Evolutionary conservation across 2,113 vertebrate genomes (phyloP), one percentile per base, ranked within the genome.

Genomic region (Neolamprologus sp.): DNA sequence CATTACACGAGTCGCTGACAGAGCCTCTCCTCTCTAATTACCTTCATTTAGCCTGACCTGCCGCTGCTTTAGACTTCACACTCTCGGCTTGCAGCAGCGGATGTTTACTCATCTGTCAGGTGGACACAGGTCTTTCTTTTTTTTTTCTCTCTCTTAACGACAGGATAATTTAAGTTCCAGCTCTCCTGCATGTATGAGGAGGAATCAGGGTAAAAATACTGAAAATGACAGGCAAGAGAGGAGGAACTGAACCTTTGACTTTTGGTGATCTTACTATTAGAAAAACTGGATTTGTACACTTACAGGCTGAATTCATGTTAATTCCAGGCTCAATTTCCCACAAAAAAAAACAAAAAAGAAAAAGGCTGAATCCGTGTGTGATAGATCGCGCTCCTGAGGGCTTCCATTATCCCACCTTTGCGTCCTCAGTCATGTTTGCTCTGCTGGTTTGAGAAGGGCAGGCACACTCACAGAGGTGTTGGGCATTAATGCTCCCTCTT

Each of bases 11-110:
- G 87, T 17, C 35, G 49, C 86, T 82, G 75, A 63, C 80, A 57
- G 40, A 83, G 51, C 55, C 23, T 40, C 65, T 86, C 55, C 19
- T 35, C 42, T 53, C 80, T 93, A 89, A 93, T 93, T 91, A 91
- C 58, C 55, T 65, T 79, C 73, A 54, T 83, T 40, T 9, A 7
- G 54, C n/a, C 51, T 17, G 83, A 79, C 21, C 81, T 60, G 80
- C 49, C 49, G 21, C 33, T 71, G 37, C 26, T 49, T 49, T 3
- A n/a, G 84, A 63, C 54, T 91, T 93, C 85, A 88, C 89, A 90
- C 85, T 86, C 88, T 35, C 60, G 5, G 71, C 45, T 47, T 85
- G 79, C 63, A 80, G 81, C 53, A 16, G 26, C 11, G 17, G 35
- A 82, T n/a, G 65, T 83, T 71, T 68, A 4, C 49, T 78, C 73